phyloP scores from a whole-genome alignment of 2,113 vertebrate species.

The Eurypyga helias region DNA sequence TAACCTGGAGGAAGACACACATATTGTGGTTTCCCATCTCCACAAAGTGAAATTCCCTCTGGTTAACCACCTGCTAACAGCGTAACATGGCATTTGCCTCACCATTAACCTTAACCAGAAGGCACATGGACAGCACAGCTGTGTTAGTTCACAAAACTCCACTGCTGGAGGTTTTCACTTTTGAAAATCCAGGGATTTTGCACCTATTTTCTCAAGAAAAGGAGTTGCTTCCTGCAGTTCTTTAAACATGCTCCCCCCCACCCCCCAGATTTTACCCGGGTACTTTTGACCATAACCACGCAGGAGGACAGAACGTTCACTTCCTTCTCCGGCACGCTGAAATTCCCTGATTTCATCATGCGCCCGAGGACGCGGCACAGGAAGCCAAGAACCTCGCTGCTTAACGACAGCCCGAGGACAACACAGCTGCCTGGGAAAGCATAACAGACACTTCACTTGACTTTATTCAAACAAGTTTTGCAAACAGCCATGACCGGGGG shows the following conservation, averaged over 20 bases:
- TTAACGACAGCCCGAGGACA: neutral
- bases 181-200: neutral
- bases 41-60: conserved; percentile 60
- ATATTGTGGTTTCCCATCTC: conserved; percentile 29
- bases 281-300: neutral
- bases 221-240: neutral
- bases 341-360: conserved; percentile 59
- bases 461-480: neutral
- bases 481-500: neutral
- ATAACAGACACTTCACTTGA: neutral
- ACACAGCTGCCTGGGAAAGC: neutral
- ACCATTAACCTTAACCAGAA: neutral
- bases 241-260: neutral
- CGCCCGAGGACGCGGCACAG: fast-evolving
- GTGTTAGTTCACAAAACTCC: neutral
- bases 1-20: conserved; percentile 27
- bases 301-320: neutral
- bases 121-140: neutral
- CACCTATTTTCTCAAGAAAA: neutral
- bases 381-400: neutral
- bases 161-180: neutral
- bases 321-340: neutral
- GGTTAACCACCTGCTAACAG: conserved; percentile 40
- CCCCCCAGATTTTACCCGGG: neutral
- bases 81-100: neutral